Percentiles rank a stretch among this genome's conserved stretches.
Evolutionary conservation across 2,888 invertebrate genomes (phyloP).

Genomic region (Drosophila recens): DNA sequence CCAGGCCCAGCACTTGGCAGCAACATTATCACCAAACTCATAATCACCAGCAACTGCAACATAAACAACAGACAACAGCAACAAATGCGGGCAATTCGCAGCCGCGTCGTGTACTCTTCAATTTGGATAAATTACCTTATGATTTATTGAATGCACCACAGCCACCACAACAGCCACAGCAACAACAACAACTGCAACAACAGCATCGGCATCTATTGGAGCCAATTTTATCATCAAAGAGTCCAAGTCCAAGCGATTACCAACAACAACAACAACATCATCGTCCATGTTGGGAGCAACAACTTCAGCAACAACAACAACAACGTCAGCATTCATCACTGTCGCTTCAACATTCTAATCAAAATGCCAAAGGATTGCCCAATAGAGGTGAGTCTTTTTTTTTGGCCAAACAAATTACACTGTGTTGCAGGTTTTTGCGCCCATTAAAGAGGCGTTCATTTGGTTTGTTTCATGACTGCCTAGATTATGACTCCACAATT

Average conservation of each 20-base stretch:
- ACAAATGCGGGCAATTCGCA: conserved; percentile 56
- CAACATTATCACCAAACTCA: conserved; percentile 69
- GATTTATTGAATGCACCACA: conserved; percentile 84
- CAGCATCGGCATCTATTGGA: conserved; percentile 62
- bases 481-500: conserved; percentile 44
- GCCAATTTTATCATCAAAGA: conserved; percentile 74
- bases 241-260: conserved; percentile 63
- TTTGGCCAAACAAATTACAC: conserved; percentile 63
- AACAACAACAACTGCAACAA: conserved; percentile 20
- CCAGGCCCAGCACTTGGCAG: conserved; percentile 63
- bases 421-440: conserved; percentile 49
- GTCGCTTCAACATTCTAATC: conserved; percentile 84
- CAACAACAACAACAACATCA: conserved; percentile 58
- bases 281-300: conserved; percentile 71
- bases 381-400: conserved; percentile 82
- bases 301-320: conserved; percentile 57
- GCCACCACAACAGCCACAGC: conserved; percentile 34
- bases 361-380: conserved; percentile 85
- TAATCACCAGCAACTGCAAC: conserved; percentile 53
- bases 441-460: conserved; percentile 37
- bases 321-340: conserved; percentile 83
- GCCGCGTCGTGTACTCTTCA: conserved; percentile 83
- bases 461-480: conserved; percentile 20
- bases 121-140: conserved; percentile 85
- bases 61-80: conserved; percentile 46